Evolutionary conservation across 2,888 invertebrate genomes (phyloP), one percentile per base, ranked within the genome.

Genomic region (Gastracanthus pulcherrimus): DNA sequence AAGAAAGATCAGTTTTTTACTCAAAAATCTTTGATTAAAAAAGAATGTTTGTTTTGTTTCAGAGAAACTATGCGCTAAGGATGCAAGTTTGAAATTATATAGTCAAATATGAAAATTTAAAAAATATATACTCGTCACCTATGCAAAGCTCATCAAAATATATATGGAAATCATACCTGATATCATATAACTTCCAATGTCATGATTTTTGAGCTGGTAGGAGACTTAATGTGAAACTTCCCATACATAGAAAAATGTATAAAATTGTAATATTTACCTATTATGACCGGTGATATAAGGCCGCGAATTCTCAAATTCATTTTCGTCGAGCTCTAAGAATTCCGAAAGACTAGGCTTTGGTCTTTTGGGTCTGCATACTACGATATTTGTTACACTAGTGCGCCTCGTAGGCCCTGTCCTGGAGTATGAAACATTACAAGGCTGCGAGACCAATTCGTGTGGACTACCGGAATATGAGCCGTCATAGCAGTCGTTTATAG

Each of bases 381-480:
- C 92, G 80, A 97, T 95, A 89, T 95, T 95, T 9, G 97, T 96
- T 29, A 96, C 95, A 23, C 95, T 94, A 5, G 96, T 96, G 81
- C 97, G 93, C 6, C 96, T 91, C 83, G 96, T 94, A 85, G 97
- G 94, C 85, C 96, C 94, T 76, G 94, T 94, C 72, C 96, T 93
- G 31, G 95, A 95, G 90, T 96, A 96, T 4, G 95, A 94, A 84
- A 94, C 93, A 31, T 96, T 96, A 2, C 95, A 94, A 0, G 95
- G 95, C 85, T 94, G 94, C 0, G 96, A 95, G 72, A 96, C 96
- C 84, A 97, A 93, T 92, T 97, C 97, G 89, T 97, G 97, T 0
- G 98, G 98, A 58, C 97, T 97, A 4, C 98, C 98, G 13, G 97
- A 96, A 92, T 98, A 98, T 0, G 98, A 98, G 0, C 98, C 98